Base-by-base conservation (phyloP, 2,888 invertebrate genomes). In the Xanthostigma xanthostigma region DNA sequence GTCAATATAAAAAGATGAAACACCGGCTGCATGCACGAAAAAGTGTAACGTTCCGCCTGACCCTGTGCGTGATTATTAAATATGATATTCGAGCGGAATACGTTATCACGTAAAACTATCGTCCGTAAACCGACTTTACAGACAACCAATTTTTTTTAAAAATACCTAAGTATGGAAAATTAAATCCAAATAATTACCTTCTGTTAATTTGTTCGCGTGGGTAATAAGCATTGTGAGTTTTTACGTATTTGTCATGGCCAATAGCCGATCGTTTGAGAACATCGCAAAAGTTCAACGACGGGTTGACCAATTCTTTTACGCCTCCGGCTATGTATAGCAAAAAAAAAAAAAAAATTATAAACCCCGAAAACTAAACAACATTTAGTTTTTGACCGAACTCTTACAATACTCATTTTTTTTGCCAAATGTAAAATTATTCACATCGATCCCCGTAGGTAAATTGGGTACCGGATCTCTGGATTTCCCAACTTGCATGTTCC, bases 171-270 rank as follows among this genome's bases (percentile, higher is more conserved):
- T n/a, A n/a, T n/a, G n/a, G n/a, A n/a, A n/a, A n/a, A n/a, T n/a
- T n/a, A n/a, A n/a, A n/a, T n/a, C n/a, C n/a, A n/a, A 36, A 49
- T 51, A 46, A 52, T 50, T 63, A 70, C 64, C 62, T 58, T 57
- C 68, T 59, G 46, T 64, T 57, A 12, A 65, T 55, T 57, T 61
- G 64, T 56, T 73, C 70, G 3, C 65, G 62, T 1, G 69, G 65
- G 53, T 69, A 61, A 54, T 69, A 73, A 57, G 68, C 65, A 43
- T 68, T 64, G 54, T 73, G 72, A 10, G 65, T 68, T 57, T 64
- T 70, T 53, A 58, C 63, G 54, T 73, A 74, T 55, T 69, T 56
- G 9, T 68, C 65, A 52, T 69, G 68, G 9, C 63, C 65, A 34
- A 66, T 56, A 52, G 64, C 62, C 36, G 63, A 61, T 27, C 68